A percentile compares a stretch with the other conserved stretches of the same genome.
Evolutionary conservation across 2,888 invertebrate genomes (phyloP).

Genomic region (Diloba caeruleocephala): DNA sequence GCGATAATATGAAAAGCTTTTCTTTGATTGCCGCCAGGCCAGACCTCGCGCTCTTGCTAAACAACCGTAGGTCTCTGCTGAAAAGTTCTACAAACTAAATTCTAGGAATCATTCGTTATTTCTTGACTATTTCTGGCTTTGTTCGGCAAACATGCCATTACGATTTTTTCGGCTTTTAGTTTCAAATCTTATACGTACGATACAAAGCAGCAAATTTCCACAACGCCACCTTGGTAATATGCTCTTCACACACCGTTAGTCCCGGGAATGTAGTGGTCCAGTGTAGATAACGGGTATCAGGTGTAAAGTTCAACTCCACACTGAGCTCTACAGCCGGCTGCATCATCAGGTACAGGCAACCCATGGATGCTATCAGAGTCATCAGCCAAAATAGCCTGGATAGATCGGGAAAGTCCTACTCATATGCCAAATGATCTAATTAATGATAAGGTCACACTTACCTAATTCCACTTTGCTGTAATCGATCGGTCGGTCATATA

Average conservation of each 20-base stretch:
- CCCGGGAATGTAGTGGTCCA: constrained; percentile 91
- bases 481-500: no score
- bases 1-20: no score
- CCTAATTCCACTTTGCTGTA: no score
- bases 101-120: no score
- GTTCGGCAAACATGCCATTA: no score
- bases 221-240: constrained; percentile 61
- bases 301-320: constrained; percentile 90
- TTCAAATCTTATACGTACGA: constrained; percentile 33
- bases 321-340: constrained; percentile 78
- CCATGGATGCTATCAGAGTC: constrained; percentile 84
- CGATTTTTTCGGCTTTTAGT: neutral
- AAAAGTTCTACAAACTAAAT: no score
- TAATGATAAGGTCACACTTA: no score
- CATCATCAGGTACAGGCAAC: constrained; percentile 86
- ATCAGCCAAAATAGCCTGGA: constrained; percentile 89
- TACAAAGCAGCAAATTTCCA: constrained; percentile 56
- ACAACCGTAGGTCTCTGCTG: no score
- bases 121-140: no score
- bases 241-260: constrained; percentile 89
- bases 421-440: neutral
- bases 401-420: neutral
- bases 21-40: no score
- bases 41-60: no score
- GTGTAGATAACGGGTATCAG: constrained; percentile 89